phyloP scores from a whole-genome alignment of 2,113 vertebrate genomes.

The Deroptyus accipitrinus region DNA sequence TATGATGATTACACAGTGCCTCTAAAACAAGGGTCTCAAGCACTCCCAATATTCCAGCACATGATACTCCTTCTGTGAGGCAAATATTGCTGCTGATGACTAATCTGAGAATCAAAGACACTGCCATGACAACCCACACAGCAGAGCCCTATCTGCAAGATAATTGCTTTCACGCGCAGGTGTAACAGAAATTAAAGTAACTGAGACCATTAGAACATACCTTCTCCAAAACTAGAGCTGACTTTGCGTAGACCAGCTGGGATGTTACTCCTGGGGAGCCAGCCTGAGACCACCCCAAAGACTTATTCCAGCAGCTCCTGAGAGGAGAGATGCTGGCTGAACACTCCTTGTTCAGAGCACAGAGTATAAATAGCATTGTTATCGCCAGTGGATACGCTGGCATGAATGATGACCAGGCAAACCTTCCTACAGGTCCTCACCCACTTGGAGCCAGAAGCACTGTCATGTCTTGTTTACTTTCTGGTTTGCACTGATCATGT shows the following conservation, averaged over 20 bases:
- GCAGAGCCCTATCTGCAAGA: background rate
- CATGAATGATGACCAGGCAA: background rate
- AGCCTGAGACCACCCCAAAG: background rate
- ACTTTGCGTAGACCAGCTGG: background rate
- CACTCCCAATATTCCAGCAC: background rate
- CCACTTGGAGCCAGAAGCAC: background rate
- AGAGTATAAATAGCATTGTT: slow-evolving; percentile 9
- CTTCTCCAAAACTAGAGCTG: background rate
- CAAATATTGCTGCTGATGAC: background rate
- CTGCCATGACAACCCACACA: background rate
- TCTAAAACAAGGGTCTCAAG: background rate
- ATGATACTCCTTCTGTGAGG: background rate
- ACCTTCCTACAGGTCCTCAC: background rate
- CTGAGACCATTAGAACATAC: background rate
- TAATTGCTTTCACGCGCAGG: background rate
- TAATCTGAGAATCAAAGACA: background rate
- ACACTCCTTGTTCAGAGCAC: rapidly evolving
- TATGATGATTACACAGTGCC: background rate
- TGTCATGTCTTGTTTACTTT: slow-evolving; percentile 10
- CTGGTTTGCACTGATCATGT: background rate
- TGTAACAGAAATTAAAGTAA: background rate
- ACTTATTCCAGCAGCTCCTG: background rate
- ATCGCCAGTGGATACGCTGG: background rate
- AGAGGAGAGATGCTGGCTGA: background rate
- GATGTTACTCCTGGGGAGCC: background rate